These are phyloP conservation scores for Oncorhynchus nerka DNA, from an alignment of 2,113 vertebrate species.

Conservation along the genomic window DNA sequence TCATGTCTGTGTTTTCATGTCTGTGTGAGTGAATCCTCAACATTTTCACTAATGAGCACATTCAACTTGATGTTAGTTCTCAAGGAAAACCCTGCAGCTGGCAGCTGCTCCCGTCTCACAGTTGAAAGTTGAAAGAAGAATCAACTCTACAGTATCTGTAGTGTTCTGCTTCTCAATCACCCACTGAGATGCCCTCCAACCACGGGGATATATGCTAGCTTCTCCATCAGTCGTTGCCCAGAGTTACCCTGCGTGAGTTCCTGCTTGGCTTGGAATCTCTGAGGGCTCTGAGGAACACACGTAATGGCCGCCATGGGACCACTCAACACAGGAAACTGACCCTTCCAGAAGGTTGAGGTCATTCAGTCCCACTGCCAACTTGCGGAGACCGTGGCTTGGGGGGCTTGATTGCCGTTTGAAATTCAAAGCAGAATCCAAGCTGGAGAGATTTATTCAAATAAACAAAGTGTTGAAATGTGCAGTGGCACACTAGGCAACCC, in stretches of 20 bases:
- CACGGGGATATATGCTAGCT: slow-evolving; percentile 17
- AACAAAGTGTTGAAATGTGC: neutral
- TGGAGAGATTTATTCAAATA: neutral
- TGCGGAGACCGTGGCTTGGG: slow-evolving; percentile 2
- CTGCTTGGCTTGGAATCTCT: slow-evolving; percentile 31
- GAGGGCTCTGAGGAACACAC: slow-evolving; percentile 24
- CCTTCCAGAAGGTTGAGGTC: slow-evolving; percentile 45
- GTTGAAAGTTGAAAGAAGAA: slow-evolving; percentile 9
- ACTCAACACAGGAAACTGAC: slow-evolving; percentile 33
- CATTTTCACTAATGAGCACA: neutral
- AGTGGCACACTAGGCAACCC: slow-evolving; percentile 9
- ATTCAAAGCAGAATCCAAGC: slow-evolving; percentile 39
- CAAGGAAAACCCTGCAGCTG: slow-evolving; percentile 21
- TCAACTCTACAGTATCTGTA: slow-evolving; percentile 10
- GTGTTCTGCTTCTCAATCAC: slow-evolving; percentile 11
- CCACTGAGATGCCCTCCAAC: slow-evolving; percentile 24
- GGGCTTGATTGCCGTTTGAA: slow-evolving; percentile 24
- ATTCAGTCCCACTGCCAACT: slow-evolving; percentile 23
- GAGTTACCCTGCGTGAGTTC: slow-evolving; percentile 47
- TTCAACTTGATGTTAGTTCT: neutral
- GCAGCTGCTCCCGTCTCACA: slow-evolving; percentile 37
- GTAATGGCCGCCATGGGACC: slow-evolving; percentile 42
- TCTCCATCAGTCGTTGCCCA: slow-evolving; percentile 37
- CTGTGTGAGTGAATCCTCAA: neutral
- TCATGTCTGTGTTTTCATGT: neutral